Percentiles rank a stretch among this genome's conserved stretches.
Evolutionary conservation across 1,140 invertebrate species (phyloP).

Genomic region (Procambarus clarkii): DNA sequence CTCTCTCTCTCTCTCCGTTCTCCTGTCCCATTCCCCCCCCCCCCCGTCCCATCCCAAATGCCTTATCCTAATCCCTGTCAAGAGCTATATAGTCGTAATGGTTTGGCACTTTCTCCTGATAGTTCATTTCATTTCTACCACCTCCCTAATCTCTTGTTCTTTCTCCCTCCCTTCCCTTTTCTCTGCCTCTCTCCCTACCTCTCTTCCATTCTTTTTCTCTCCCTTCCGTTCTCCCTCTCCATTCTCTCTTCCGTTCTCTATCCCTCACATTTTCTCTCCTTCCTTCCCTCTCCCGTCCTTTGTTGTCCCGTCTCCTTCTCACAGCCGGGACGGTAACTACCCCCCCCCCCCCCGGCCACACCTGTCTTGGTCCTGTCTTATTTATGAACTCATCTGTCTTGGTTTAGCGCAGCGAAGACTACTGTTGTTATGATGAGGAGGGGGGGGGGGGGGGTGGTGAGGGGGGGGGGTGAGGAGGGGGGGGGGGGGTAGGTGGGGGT

Average conservation of each 20-base stretch:
- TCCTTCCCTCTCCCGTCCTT: no score
- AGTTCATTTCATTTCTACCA: background rate
- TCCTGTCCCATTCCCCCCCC: background rate
- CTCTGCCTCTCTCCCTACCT: background rate
- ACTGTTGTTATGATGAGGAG: background rate
- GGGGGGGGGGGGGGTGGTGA: no score
- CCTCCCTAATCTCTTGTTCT: background rate
- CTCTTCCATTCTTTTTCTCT: background rate
- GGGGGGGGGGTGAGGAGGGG: no score
- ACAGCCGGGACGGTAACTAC: background rate
- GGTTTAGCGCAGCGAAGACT: background rate
- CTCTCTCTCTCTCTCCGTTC: conserved; percentile 19
- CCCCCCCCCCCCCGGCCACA: background rate
- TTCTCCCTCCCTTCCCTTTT: background rate
- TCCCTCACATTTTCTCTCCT: no score
- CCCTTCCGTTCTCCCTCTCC: background rate
- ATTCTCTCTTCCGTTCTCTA: background rate
- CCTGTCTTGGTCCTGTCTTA: background rate
- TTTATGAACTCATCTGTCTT: background rate
- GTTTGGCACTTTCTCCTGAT: no score
- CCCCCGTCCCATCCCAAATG: background rate
- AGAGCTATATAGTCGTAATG: no score
- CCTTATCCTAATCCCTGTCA: no score
- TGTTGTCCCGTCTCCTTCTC: no score
- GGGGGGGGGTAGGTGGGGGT: no score